Percentiles rank a stretch among this genome's conserved stretches.
These are phyloP conservation scores for Oreochromis mossambicus DNA, from an alignment of 2,797 vertebrate genomes.

Conservation along the genomic window DNA sequence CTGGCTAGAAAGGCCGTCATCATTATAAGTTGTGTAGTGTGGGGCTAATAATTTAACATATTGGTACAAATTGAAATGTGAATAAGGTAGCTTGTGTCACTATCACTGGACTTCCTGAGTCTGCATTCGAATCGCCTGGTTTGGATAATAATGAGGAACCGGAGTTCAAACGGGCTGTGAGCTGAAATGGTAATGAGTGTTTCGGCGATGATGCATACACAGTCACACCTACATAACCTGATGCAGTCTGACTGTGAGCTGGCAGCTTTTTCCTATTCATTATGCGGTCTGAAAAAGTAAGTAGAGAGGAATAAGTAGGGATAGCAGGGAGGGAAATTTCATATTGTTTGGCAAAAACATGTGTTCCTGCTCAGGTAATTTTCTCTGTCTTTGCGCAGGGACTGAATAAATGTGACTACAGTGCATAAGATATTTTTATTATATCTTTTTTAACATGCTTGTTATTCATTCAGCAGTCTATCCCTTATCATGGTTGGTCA, in stretches of 20 bases:
- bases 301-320: not conserved
- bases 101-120: not conserved
- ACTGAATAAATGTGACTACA: not conserved
- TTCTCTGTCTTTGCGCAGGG: not conserved
- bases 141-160: slow-evolving; percentile 32
- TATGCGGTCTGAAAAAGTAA: not conserved
- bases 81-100: slow-evolving; percentile 22
- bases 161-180: slow-evolving; percentile 44
- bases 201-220: slow-evolving; percentile 38
- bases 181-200: slow-evolving; percentile 45
- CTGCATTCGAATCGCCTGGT: slow-evolving; percentile 9
- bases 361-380: not conserved
- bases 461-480: slow-evolving; percentile 3
- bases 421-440: not conserved
- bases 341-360: not conserved
- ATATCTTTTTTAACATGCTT: not conserved
- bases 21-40: not conserved
- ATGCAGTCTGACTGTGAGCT: slow-evolving; percentile 52
- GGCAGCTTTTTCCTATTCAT: slow-evolving; percentile 42
- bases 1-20: not conserved
- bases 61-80: slow-evolving; percentile 7
- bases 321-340: not conserved
- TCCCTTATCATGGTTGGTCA: slow-evolving; percentile 8
- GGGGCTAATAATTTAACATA: slow-evolving; percentile 10
- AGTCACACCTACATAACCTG: slow-evolving; percentile 30